Conservation (phyloP, 2,113 vertebrate species). For the Sapajus apella region DNA sequence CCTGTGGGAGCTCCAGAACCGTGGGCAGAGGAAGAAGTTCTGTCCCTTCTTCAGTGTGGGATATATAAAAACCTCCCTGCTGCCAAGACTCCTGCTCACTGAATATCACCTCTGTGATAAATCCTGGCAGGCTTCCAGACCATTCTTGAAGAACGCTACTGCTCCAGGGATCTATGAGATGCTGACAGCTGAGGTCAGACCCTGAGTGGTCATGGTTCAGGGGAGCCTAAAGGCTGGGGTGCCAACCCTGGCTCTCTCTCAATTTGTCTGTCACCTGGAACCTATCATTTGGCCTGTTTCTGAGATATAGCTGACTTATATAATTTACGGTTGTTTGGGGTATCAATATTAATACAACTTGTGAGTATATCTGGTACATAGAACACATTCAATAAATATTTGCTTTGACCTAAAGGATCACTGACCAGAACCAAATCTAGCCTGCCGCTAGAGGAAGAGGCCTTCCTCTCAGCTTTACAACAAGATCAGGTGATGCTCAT, state of each 20-base stretch:
- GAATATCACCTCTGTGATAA: neutral
- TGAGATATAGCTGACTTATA: neutral
- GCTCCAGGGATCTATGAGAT: neutral
- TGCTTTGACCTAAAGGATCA: neutral
- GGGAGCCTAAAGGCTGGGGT: neutral
- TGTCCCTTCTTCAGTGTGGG: neutral
- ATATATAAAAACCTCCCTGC: neutral
- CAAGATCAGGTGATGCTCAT: neutral
- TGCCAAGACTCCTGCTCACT: neutral
- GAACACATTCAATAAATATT: neutral
- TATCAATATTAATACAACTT: neutral
- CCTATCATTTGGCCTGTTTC: neutral
- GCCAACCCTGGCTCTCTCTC: neutral
- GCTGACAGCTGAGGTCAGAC: neutral
- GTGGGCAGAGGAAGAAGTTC: fast-evolving
- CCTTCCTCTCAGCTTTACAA: neutral
- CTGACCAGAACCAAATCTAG: neutral
- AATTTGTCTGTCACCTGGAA: neutral
- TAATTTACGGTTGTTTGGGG: neutral
- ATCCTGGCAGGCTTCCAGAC: neutral
- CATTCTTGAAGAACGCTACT: neutral
- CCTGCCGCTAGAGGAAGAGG: neutral
- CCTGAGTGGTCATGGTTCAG: neutral
- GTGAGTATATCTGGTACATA: neutral
- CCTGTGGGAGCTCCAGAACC: neutral